Conservation (phyloP, 2,113 vertebrate species). For the Monopterus albus region DNA sequence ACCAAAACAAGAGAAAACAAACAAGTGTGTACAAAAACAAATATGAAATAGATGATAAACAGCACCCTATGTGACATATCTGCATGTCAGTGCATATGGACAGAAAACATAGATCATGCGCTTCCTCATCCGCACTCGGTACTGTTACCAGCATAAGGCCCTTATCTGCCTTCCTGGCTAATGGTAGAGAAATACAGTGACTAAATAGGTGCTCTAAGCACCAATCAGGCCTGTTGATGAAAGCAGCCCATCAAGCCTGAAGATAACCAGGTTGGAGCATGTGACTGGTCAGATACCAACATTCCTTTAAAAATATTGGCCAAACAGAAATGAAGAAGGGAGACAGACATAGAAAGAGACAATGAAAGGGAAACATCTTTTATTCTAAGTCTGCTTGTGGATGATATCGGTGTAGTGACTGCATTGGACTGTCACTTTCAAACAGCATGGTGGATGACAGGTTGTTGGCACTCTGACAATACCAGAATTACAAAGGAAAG, state of each 20-base stretch:
- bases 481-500: slow-evolving; percentile 52
- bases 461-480: slow-evolving; percentile 58
- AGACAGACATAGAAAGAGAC: slow-evolving; percentile 8
- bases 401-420: slow-evolving; percentile 56
- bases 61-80: not conserved
- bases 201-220: slow-evolving; percentile 37
- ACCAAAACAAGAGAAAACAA: slow-evolving; percentile 26
- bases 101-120: too few relatives aligned
- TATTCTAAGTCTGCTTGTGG: slow-evolving; percentile 53
- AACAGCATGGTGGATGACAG: slow-evolving; percentile 68
- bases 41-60: slow-evolving; percentile 13
- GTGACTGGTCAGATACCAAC: slow-evolving; percentile 37
- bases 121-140: slow-evolving; percentile 10
- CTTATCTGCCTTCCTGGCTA: slow-evolving; percentile 54
- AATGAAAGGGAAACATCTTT: slow-evolving; percentile 36
- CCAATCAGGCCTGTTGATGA: slow-evolving; percentile 36
- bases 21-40: slow-evolving; percentile 9
- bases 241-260: slow-evolving; percentile 35
- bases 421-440: slow-evolving; percentile 62
- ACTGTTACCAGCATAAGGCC: slow-evolving; percentile 52
- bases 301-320: slow-evolving; percentile 50
- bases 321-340: slow-evolving; percentile 39
- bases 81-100: not conserved
- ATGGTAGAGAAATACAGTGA: slow-evolving; percentile 54
- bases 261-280: slow-evolving; percentile 58